Evolutionary conservation across 2,113 vertebrate species (phyloP).

Genomic region (Oophaga pumilio): DNA sequence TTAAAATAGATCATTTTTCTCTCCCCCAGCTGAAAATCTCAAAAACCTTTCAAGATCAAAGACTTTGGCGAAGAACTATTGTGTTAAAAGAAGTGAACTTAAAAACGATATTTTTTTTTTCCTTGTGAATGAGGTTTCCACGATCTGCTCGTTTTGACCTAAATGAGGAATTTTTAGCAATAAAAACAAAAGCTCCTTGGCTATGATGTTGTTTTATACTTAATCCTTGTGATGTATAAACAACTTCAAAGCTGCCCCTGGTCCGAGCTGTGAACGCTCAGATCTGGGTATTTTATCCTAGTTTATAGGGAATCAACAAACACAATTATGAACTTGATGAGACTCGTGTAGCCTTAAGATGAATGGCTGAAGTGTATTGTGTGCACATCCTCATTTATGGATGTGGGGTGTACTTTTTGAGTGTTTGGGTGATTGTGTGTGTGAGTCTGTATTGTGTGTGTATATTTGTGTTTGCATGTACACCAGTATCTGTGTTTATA

Average conservation of each 20-base stretch:
- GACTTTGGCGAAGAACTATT: conserved; percentile 72
- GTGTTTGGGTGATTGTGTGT: too few species aligned
- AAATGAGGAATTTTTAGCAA: conserved; percentile 61
- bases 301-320: conserved; percentile 75
- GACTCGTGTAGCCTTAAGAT: not conserved
- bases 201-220: conserved; percentile 71
- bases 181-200: conserved; percentile 71
- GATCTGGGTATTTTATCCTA: conserved; percentile 71
- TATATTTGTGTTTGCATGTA: too few species aligned
- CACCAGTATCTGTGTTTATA: too few species aligned
- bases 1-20: conserved; percentile 77
- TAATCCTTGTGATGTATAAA: conserved; percentile 74
- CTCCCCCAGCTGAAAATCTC: conserved; percentile 69
- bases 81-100: conserved; percentile 66
- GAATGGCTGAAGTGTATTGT: not conserved
- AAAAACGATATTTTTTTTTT: conserved; percentile 56
- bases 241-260: conserved; percentile 75
- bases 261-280: conserved; percentile 69
- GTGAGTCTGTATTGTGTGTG: too few species aligned
- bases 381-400: too few species aligned
- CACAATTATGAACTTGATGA: conserved; percentile 55
- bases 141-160: conserved; percentile 70
- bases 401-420: too few species aligned
- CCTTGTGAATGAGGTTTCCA: conserved; percentile 63
- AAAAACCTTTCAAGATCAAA: conserved; percentile 82